Conservation (phyloP, 1,140 invertebrate species). For the Drosophila nasuta region DNA sequence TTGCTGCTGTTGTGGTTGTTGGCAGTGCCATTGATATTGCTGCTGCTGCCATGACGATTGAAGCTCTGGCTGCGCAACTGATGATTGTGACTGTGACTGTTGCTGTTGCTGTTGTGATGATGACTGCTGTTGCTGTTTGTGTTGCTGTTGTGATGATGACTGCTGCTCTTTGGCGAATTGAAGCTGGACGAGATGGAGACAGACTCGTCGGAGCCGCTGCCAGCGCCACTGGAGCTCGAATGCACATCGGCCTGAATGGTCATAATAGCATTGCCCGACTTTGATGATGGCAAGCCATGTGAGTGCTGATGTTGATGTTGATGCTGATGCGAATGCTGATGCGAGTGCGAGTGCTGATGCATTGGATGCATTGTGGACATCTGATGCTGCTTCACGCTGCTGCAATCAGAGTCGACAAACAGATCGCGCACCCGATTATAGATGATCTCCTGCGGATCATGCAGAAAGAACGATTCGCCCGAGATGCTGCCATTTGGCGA, state of each 20-base stretch:
- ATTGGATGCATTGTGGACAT: constrained; percentile 23
- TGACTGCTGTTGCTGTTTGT: constrained; percentile 44
- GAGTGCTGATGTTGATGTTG: constrained; percentile 34
- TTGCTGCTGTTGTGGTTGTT: constrained; percentile 14
- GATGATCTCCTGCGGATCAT: constrained; percentile 91
- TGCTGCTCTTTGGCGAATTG: constrained; percentile 73
- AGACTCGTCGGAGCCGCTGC: constrained; percentile 87
- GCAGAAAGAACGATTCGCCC: constrained; percentile 92
- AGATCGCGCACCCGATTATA: constrained; percentile 92
- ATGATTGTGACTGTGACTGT: constrained; percentile 25
- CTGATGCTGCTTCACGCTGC: constrained; percentile 73
- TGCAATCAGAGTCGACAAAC: constrained; percentile 88
- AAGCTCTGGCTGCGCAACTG: constrained; percentile 62
- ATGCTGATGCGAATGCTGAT: constrained; percentile 40
- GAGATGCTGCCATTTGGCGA: constrained; percentile 83
- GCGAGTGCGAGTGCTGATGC: constrained; percentile 39
- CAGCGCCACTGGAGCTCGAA: constrained; percentile 87
- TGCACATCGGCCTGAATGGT: constrained; percentile 89
- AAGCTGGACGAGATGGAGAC: constrained; percentile 86
- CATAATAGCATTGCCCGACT: constrained; percentile 68
- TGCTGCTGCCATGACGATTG: constrained; percentile 51
- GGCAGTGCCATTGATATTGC: constrained; percentile 15
- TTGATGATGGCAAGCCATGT: constrained; percentile 46
- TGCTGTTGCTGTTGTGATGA: constrained; percentile 39
- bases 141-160: constrained; percentile 64